Percentiles rank a stretch among this genome's conserved stretches.
phyloP scores from a whole-genome alignment of 2,797 vertebrate genomes.

The Clarias platycephalus region DNA sequence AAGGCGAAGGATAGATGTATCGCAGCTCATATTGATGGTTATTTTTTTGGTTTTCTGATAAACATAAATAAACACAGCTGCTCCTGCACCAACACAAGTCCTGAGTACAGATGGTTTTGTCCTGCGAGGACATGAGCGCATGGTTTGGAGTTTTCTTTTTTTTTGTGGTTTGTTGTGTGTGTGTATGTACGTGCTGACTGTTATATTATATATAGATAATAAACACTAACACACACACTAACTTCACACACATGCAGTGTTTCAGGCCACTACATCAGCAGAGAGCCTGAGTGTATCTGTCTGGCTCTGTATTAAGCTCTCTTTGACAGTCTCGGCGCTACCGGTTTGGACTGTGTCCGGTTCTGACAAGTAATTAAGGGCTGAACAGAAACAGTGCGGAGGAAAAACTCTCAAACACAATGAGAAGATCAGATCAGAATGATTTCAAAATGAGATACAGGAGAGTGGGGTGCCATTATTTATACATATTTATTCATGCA shows the following conservation, averaged over 20 bases:
- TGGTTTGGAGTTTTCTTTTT: no score
- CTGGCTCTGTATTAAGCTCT: constrained; percentile 49
- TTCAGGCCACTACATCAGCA: constrained; percentile 12
- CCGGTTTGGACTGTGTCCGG: neutral
- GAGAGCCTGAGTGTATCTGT: neutral
- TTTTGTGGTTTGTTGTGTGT: no score
- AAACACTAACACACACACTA: no score
- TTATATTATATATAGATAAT: no score
- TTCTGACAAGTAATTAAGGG: constrained; percentile 4
- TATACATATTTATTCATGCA: neutral
- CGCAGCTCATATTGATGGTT: no score
- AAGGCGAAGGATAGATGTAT: no score
- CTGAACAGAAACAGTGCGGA: neutral
- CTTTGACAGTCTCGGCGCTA: neutral
- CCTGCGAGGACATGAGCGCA: no score
- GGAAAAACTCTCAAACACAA: neutral
- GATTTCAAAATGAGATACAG: neutral
- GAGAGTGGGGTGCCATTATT: neutral
- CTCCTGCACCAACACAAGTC: no score
- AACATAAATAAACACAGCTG: no score
- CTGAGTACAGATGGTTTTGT: no score
- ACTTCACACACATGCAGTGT: neutral
- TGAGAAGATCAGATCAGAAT: neutral
- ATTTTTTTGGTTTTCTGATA: no score
- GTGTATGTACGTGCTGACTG: no score